Conservation (phyloP, 2,113 vertebrate genomes). For the Mustelus asterias region DNA sequence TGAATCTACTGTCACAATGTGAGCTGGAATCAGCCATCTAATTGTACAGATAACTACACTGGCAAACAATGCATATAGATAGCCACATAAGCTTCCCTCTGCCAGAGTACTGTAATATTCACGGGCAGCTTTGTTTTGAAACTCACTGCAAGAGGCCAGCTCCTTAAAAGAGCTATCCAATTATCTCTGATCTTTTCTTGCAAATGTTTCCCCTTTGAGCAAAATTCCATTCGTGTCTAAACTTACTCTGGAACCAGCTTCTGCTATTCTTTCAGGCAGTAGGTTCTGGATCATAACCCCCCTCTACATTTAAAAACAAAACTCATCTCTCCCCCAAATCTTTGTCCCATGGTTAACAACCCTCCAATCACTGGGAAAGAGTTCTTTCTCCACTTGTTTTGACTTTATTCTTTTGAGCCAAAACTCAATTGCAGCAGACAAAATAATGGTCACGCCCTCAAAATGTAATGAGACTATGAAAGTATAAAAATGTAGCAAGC, state of each 20-base stretch:
- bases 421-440: neutral
- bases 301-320: neutral
- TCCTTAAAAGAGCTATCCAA: neutral
- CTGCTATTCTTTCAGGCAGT: neutral
- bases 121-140: neutral
- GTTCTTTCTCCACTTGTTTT: neutral
- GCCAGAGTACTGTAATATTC: neutral
- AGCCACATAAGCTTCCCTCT: neutral
- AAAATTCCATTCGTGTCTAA: neutral
- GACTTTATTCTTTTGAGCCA: neutral
- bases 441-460: neutral
- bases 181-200: neutral
- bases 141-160: too few species aligned
- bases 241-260: neutral
- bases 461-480: neutral
- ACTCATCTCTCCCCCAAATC: too few species aligned
- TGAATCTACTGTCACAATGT: neutral
- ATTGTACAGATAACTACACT: neutral
- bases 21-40: neutral
- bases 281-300: neutral
- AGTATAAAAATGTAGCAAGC: neutral
- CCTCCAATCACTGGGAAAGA: neutral
- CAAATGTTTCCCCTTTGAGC: too few species aligned
- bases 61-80: neutral
- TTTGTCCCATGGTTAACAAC: neutral